phyloP scores from a whole-genome alignment of 2,888 invertebrate genomes.

The Imbricaverruca yamaguchii region DNA sequence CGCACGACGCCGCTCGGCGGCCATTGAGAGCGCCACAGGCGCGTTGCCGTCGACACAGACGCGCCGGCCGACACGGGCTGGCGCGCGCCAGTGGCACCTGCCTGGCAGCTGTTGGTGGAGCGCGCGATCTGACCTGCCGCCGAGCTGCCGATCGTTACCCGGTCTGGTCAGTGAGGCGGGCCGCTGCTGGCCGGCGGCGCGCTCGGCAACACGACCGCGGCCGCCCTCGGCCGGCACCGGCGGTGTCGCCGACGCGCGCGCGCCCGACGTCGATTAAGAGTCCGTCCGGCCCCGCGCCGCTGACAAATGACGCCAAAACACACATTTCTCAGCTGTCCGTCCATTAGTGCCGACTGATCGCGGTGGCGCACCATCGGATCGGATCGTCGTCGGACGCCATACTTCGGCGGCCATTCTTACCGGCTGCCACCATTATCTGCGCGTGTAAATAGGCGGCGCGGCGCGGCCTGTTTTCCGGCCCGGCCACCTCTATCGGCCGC shows the following conservation, averaged over 20 bases:
- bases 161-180: too few species aligned
- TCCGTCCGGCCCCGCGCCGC: neutral
- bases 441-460: neutral
- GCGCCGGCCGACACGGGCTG: too few species aligned
- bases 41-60: too few species aligned
- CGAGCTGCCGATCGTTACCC: too few species aligned
- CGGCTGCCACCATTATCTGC: neutral
- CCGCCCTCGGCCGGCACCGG: neutral
- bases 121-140: too few species aligned
- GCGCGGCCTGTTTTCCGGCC: neutral
- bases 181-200: neutral
- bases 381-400: conserved; percentile 1
- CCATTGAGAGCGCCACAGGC: too few species aligned
- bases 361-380: neutral
- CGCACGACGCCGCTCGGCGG: too few species aligned
- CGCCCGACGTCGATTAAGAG: neutral
- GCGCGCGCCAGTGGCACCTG: too few species aligned
- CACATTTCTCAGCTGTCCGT: conserved; percentile 9
- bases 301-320: conserved; percentile 15
- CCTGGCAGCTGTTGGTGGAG: too few species aligned
- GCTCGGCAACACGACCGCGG: neutral
- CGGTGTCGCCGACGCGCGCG: neutral
- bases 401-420: neutral
- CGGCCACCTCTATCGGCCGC: neutral
- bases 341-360: neutral